A percentile compares a stretch with the other conserved stretches of the same genome.
Evolutionary conservation across 1,140 invertebrate genomes (phyloP).

Genomic region (Mya arenaria): DNA sequence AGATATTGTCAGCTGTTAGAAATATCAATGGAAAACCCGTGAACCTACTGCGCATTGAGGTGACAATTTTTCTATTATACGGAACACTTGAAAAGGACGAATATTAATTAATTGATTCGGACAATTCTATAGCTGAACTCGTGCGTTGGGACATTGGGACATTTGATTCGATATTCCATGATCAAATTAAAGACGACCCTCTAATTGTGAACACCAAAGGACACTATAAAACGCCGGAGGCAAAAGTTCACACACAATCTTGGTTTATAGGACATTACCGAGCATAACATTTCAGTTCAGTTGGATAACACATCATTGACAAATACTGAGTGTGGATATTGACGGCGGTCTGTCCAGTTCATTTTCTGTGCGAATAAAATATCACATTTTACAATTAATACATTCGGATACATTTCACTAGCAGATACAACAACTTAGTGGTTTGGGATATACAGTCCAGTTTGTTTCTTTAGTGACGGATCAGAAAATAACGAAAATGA

Average conservation of each 20-base stretch:
- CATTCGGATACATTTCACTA: not conserved
- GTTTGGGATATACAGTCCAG: not conserved
- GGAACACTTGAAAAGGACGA: not conserved
- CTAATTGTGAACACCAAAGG: not conserved
- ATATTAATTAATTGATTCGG: slow-evolving; percentile 47
- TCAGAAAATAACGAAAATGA: slow-evolving; percentile 9
- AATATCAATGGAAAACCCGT: too few relatives aligned
- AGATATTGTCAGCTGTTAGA: too few relatives aligned
- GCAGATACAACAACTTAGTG: not conserved
- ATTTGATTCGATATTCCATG: slow-evolving; percentile 32
- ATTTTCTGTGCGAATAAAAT: not conserved
- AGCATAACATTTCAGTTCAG: not conserved
- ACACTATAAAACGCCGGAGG: not conserved
- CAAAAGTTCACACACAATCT: not conserved
- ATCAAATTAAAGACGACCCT: slow-evolving; percentile 1
- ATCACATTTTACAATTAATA: not conserved
- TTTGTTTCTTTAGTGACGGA: not conserved
- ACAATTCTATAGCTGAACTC: not conserved
- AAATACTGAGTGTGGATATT: not conserved
- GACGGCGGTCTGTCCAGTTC: not conserved
- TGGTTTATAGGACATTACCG: not conserved
- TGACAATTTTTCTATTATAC: slow-evolving; percentile 33
- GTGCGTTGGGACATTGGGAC: not conserved
- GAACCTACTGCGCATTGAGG: not conserved
- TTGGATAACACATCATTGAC: not conserved